Base-by-base conservation (phyloP, 2,797 vertebrate genomes). In the Anguilla pacifica region DNA sequence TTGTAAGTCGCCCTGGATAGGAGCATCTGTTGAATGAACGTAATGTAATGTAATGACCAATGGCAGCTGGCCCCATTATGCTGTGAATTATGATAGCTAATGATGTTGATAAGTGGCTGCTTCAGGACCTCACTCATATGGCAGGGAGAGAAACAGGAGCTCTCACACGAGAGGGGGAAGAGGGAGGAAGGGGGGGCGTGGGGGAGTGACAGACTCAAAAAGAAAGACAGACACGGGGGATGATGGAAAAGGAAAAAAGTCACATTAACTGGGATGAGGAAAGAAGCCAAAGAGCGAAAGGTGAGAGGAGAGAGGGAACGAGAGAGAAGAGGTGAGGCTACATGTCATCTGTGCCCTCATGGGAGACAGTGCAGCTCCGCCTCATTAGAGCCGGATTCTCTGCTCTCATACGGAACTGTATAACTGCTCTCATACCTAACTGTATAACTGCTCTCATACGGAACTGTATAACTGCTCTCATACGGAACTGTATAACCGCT, bases 201-300 rank as follows among this genome's bases (percentile, higher is more conserved):
- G 10, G 49, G 15, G 53, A 81, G 31, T 0, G 9, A 28, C 15
- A 9, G 43, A 35, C 11, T 0, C 6, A 2, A 49, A 15, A 70
- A 88, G 13, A 31, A 25, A 70, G 46, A 72, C 13, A 61, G 53
- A 61, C 70, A 72, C 28, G 3, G 22, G 28, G 70, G 28, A 72
- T 53, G 11, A 13, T 13, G n/a, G 22, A 86, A 74, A 70, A 87
- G 61, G 31, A 86, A 55, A 88, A 70, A 22, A 1, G 82, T 31
- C 70, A n/a, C 74, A 28, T 46, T 61, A 74, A 51, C 7, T 1
- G 61, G 46, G 7, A 88, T 72, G 49, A 35, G 19, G 31, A 22
- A 51, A 79, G 53, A 83, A 28, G 31, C 43, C 19, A n/a, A 15
- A 35, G 22, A n/a, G 64, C 3, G 53, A 77, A 49, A 64, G 39